Conservation (phyloP, 2,888 invertebrate species). For the Lithophane socia region DNA sequence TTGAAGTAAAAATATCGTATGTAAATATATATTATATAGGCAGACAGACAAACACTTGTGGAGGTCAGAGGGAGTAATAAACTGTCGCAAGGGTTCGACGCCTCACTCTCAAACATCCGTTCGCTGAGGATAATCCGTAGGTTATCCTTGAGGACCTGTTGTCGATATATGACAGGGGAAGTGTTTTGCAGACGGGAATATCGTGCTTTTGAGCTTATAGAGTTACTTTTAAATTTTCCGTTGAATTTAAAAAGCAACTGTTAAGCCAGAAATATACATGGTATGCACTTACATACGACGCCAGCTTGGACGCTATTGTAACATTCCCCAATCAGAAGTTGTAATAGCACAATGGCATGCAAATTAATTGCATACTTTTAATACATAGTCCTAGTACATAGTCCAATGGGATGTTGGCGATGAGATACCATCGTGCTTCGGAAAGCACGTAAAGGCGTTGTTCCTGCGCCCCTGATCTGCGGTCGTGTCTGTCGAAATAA, state of each 20-base stretch:
- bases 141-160: constrained; percentile 13
- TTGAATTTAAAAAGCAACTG: background rate
- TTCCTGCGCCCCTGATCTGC: background rate
- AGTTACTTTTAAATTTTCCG: background rate
- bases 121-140: constrained; percentile 18
- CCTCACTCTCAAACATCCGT: constrained; percentile 45
- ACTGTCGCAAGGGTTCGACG: constrained; percentile 47
- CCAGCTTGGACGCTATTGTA: too few relatives aligned
- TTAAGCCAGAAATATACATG: background rate
- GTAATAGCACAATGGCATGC: background rate
- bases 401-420: background rate
- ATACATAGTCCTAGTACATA: too few relatives aligned
- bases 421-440: background rate
- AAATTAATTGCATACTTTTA: background rate
- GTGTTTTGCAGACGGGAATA: background rate
- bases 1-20: constrained; percentile 27
- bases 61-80: constrained; percentile 57
- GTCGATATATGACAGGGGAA: constrained; percentile 27
- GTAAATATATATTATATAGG: background rate
- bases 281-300: background rate
- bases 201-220: background rate
- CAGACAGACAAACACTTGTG: constrained; percentile 46
- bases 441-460: background rate
- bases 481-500: background rate
- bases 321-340: background rate